A percentile compares a stretch with the other conserved stretches of the same genome.
Evolutionary conservation across 2,113 vertebrate species (phyloP).

Genomic region (Plotosus lineatus): DNA sequence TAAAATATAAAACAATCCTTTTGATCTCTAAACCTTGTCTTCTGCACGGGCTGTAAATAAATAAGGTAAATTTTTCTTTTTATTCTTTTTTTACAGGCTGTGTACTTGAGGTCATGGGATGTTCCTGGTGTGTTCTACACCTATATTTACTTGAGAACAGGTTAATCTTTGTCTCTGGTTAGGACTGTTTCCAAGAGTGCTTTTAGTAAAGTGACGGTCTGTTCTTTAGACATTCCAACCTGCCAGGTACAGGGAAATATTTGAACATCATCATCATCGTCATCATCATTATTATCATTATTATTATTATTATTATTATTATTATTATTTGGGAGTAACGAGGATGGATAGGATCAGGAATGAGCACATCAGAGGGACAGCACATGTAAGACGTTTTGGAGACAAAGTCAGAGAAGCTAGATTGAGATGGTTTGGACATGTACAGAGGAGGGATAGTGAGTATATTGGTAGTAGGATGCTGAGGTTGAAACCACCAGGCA

Average conservation of each 20-base stretch:
- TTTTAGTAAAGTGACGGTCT: neutral
- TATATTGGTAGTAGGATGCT: too few relatives aligned
- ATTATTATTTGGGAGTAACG: too few relatives aligned
- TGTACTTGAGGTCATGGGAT: neutral
- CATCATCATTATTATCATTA: too few relatives aligned
- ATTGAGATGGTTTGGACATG: too few relatives aligned
- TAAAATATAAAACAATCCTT: neutral
- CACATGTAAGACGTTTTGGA: too few relatives aligned
- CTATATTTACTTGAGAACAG: neutral
- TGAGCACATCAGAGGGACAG: too few relatives aligned
- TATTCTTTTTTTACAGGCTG: neutral
- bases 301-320: too few relatives aligned
- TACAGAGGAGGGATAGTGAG: too few relatives aligned
- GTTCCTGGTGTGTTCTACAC: neutral
- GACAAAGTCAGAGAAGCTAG: too few relatives aligned
- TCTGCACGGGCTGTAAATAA: neutral
- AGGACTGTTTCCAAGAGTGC: neutral
- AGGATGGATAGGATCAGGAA: too few relatives aligned
- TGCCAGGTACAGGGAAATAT: neutral
- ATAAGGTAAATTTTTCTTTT: neutral
- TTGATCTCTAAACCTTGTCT: neutral
- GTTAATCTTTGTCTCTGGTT: slow-evolving; percentile 21
- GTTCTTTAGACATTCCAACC: neutral
- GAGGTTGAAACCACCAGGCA: too few relatives aligned
- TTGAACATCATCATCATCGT: neutral